Conservation (phyloP, 2,113 vertebrate species). For the Thymallus thymallus region DNA sequence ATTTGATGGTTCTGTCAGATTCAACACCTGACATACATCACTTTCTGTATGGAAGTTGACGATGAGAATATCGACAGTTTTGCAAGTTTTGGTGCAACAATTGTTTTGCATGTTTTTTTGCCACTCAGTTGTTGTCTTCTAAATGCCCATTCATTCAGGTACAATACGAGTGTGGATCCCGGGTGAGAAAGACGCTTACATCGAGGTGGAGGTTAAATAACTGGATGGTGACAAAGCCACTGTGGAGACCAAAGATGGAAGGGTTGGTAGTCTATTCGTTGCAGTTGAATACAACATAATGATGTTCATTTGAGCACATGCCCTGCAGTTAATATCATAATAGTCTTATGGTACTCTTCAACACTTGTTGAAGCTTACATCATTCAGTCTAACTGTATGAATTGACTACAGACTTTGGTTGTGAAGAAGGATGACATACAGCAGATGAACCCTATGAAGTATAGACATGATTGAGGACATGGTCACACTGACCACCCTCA, state of each 20-base stretch:
- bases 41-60: not conserved
- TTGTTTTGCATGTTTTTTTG: too few relatives aligned
- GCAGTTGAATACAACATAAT: too few relatives aligned
- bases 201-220: slow-evolving; percentile 81
- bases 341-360: too few relatives aligned
- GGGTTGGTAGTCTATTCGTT: slow-evolving; percentile 54
- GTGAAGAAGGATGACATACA: slow-evolving; percentile 79
- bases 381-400: too few relatives aligned
- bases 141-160: slow-evolving; percentile 50
- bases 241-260: slow-evolving; percentile 80
- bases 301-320: too few relatives aligned
- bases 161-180: slow-evolving; percentile 85
- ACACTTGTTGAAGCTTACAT: too few relatives aligned
- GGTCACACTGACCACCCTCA: slow-evolving; percentile 81
- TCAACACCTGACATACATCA: not conserved
- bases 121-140: too few relatives aligned
- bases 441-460: slow-evolving; percentile 80
- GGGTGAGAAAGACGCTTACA: slow-evolving; percentile 77
- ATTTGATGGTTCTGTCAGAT: slow-evolving; percentile 71
- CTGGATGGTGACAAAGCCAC: slow-evolving; percentile 76
- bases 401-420: slow-evolving; percentile 60
- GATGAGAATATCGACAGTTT: too few relatives aligned
- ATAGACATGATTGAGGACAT: slow-evolving; percentile 86
- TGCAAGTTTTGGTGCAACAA: not conserved
- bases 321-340: not conserved